A percentile compares a stretch with the other conserved stretches of the same genome.
phyloP scores from a whole-genome alignment of 2,888 invertebrate genomes.

The Digitonthophagus gazella region DNA sequence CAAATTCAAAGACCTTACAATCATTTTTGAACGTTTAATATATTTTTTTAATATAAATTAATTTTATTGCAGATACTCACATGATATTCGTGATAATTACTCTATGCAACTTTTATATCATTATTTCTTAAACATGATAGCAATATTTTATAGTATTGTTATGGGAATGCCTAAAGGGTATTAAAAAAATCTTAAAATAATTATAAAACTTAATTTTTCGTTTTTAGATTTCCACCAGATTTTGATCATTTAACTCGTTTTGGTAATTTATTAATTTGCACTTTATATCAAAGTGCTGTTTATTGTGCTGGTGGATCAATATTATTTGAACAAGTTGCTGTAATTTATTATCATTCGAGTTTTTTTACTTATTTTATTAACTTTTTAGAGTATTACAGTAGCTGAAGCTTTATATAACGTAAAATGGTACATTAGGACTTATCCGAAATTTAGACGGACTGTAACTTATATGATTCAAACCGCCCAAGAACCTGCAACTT shows the following conservation, averaged over 20 bases:
- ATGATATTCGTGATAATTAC: conserved; percentile 3
- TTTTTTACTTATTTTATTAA: not conserved
- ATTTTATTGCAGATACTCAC: conserved; percentile 1
- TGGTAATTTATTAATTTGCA: conserved; percentile 11
- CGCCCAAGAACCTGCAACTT: conserved; percentile 3
- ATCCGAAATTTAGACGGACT: conserved; percentile 2
- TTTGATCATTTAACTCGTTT: conserved; percentile 12
- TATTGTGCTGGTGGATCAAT: conserved; percentile 9
- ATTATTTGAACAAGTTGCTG: conserved; percentile 1
- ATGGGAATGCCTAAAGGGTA: conserved; percentile 15
- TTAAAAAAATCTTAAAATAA: not conserved
- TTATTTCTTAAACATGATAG: conserved; percentile 10
- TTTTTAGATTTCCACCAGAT: conserved; percentile 13
- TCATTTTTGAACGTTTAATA: too few relatives aligned
- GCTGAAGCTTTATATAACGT: conserved; percentile 5
- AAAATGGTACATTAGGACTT: conserved; percentile 5
- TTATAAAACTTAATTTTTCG: not conserved
- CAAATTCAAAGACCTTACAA: too few relatives aligned
- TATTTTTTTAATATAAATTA: too few relatives aligned
- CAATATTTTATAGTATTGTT: conserved; percentile 9
- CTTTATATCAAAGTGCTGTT: conserved; percentile 14
- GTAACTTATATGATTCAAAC: not conserved
- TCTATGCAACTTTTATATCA: conserved; percentile 11
- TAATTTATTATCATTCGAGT: not conserved
- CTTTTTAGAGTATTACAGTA: conserved; percentile 10